Evolutionary conservation across 2,797 vertebrate genomes (phyloP).

Genomic region (Gadopsis marmoratus): DNA sequence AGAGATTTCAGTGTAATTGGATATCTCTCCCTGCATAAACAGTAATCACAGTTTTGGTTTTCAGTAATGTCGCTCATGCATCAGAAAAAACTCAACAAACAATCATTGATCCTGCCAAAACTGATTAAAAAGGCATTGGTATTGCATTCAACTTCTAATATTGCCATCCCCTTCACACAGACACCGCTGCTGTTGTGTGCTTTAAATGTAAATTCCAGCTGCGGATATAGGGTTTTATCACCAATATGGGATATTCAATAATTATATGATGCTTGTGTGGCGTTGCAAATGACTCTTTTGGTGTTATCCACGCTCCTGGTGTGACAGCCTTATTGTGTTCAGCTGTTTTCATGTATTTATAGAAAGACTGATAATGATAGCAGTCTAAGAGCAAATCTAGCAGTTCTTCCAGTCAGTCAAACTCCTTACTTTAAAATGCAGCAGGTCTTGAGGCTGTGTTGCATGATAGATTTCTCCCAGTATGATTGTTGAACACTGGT

Average conservation of each 20-base stretch:
- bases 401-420: slow-evolving; percentile 11
- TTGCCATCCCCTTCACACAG: slow-evolving; percentile 22
- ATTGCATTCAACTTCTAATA: slow-evolving; percentile 50
- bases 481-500: slow-evolving; percentile 20
- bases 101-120: slow-evolving; percentile 63
- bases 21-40: slow-evolving; percentile 80
- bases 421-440: slow-evolving; percentile 42
- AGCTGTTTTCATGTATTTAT: slow-evolving; percentile 26
- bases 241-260: slow-evolving; percentile 30
- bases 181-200: slow-evolving; percentile 23
- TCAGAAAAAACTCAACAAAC: slow-evolving; percentile 74
- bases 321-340: slow-evolving; percentile 5
- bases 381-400: slow-evolving; percentile 22
- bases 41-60: slow-evolving; percentile 76
- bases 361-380: slow-evolving; percentile 19
- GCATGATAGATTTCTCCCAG: slow-evolving; percentile 30
- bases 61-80: slow-evolving; percentile 72
- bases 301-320: background rate
- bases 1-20: slow-evolving; percentile 83
- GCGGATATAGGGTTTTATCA: slow-evolving; percentile 30
- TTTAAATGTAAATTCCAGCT: slow-evolving; percentile 40
- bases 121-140: slow-evolving; percentile 64
- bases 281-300: slow-evolving; percentile 13
- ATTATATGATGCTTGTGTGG: slow-evolving; percentile 6
- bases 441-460: slow-evolving; percentile 11